phyloP scores from a whole-genome alignment of 2,888 invertebrate species.

The Drosophila nigritarsus region DNA sequence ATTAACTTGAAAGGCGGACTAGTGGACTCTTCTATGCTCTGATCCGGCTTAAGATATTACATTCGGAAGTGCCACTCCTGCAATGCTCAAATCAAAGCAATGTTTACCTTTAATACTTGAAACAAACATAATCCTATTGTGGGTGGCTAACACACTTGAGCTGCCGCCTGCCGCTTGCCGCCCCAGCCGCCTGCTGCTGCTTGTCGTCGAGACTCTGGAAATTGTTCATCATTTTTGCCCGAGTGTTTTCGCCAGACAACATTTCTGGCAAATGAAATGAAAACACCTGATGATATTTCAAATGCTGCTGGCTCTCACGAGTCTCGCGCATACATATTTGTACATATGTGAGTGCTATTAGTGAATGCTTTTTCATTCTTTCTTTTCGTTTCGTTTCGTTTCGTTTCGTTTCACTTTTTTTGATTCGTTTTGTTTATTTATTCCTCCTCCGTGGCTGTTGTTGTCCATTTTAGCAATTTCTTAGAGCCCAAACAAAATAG shows the following conservation, averaged over 20 bases:
- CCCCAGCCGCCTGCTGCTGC: too few relatives aligned
- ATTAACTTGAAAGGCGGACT: slow-evolving; percentile 53
- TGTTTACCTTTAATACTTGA: slow-evolving; percentile 48
- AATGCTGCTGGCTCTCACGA: slow-evolving; percentile 30
- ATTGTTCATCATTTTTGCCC: slow-evolving; percentile 55
- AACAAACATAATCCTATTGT: slow-evolving; percentile 25
- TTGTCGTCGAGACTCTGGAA: slow-evolving; percentile 13
- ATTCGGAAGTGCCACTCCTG: slow-evolving; percentile 13
- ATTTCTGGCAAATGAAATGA: slow-evolving; percentile 84
- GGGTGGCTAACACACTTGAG: slow-evolving; percentile 25
- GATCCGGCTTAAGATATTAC: slow-evolving; percentile 28
- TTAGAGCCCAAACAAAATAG: slow-evolving; percentile 49
- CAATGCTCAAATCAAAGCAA: slow-evolving; percentile 29
- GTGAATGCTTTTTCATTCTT: slow-evolving; percentile 5
- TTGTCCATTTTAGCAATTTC: slow-evolving; percentile 49
- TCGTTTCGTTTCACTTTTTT: not conserved
- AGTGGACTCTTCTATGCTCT: slow-evolving; percentile 12
- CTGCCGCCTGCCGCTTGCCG: not conserved
- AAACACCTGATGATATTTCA: slow-evolving; percentile 82
- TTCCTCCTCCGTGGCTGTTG: slow-evolving; percentile 2
- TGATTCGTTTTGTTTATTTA: not conserved
- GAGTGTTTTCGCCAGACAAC: slow-evolving; percentile 63
- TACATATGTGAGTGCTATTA: slow-evolving; percentile 25
- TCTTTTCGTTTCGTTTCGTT: too few relatives aligned
- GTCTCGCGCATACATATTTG: slow-evolving; percentile 14